A percentile compares a stretch with the other conserved stretches of the same genome.
Evolutionary conservation across 2,113 vertebrate genomes (phyloP).

Genomic region (Pogona vitticeps): DNA sequence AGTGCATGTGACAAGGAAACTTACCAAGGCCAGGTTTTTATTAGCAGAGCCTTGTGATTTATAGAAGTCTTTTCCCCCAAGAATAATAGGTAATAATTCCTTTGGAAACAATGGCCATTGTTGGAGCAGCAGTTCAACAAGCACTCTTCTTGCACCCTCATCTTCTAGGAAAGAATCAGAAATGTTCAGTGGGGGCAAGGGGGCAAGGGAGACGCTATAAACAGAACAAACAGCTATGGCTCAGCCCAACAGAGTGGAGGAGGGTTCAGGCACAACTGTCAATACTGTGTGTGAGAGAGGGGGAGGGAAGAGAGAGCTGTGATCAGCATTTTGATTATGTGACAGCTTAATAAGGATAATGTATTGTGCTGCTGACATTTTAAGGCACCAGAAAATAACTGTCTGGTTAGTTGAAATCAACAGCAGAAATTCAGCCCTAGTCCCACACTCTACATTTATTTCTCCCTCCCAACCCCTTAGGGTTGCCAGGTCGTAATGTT

Average conservation of each 20-base stretch:
- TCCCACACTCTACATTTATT: background rate
- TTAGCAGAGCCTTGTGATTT: background rate
- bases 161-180: background rate
- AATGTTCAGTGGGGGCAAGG: background rate
- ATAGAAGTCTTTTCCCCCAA: background rate
- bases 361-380: background rate
- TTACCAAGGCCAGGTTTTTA: background rate
- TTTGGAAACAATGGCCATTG: background rate
- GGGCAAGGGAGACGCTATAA: too few species aligned
- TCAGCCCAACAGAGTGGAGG: background rate
- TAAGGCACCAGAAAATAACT: background rate
- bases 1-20: background rate
- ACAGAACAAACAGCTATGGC: background rate
- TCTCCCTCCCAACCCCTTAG: background rate
- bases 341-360: background rate
- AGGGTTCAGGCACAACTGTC: background rate
- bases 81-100: slow-evolving; percentile 14
- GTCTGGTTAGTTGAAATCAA: background rate
- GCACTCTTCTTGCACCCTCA: background rate
- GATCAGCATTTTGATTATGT: background rate
- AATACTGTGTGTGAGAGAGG: background rate
- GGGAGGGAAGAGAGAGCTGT: fast-evolving
- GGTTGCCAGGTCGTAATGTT: background rate
- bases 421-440: background rate
- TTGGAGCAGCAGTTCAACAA: background rate